Conservation (phyloP, 2,797 vertebrate genomes). For the Acanthopagrus latus region DNA sequence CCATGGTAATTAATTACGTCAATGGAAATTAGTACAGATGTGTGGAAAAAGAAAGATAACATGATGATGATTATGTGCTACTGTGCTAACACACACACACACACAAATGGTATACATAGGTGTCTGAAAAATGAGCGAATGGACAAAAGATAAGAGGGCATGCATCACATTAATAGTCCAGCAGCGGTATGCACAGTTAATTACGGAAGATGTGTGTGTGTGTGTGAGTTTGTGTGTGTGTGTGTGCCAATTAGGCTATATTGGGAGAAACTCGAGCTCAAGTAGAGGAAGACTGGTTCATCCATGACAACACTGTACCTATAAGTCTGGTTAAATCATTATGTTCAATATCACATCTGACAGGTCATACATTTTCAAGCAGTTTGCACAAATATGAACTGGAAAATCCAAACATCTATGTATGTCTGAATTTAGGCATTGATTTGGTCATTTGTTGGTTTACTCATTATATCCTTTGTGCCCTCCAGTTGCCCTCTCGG, state of each 20-base stretch:
- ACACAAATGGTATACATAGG: constrained; percentile 22
- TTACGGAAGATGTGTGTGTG: constrained; percentile 5
- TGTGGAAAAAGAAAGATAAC: constrained; percentile 65
- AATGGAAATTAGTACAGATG: constrained; percentile 68
- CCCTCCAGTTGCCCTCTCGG: constrained; percentile 31
- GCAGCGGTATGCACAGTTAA: constrained; percentile 21
- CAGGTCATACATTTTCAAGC: neutral
- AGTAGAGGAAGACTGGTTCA: constrained; percentile 17
- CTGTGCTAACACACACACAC: constrained; percentile 33
- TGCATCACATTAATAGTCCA: constrained; percentile 38
- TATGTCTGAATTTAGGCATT: constrained; percentile 2
- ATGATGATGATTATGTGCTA: constrained; percentile 30
- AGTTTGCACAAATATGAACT: neutral
- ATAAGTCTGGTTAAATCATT: constrained; percentile 13
- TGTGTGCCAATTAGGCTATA: constrained; percentile 8
- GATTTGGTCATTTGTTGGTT: constrained; percentile 21
- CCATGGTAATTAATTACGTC: constrained; percentile 62
- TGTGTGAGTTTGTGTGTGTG: neutral
- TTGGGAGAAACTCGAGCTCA: neutral
- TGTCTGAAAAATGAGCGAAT: constrained; percentile 42
- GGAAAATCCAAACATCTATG: neutral
- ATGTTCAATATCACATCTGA: neutral
- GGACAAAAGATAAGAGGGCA: constrained; percentile 49
- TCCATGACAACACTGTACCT: neutral
- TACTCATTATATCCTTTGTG: neutral